Evolutionary conservation across 2,113 vertebrate species (phyloP).

Genomic region (Mobula birostris): DNA sequence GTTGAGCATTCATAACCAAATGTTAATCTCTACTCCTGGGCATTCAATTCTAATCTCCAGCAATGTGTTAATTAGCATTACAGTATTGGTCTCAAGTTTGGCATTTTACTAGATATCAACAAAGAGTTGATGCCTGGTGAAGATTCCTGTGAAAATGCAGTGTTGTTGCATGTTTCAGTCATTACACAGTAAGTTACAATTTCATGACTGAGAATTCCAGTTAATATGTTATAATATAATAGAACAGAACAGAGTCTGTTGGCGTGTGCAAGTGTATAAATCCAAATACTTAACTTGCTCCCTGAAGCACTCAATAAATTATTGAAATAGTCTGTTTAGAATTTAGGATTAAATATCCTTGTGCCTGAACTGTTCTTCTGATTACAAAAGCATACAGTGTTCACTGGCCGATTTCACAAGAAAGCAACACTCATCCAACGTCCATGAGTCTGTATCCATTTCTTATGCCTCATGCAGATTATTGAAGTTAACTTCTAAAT

Average conservation of each 20-base stretch:
- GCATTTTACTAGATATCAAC: not conserved
- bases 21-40: too few species aligned
- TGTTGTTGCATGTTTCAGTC: not conserved
- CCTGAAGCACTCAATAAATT: not conserved
- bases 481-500: not conserved
- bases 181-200: not conserved
- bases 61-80: not conserved
- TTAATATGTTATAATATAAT: not conserved
- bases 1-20: too few species aligned
- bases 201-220: not conserved
- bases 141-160: not conserved
- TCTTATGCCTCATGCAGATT: not conserved
- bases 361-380: not conserved
- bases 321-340: not conserved
- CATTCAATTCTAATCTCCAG: not conserved
- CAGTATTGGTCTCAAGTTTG: not conserved
- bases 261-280: not conserved
- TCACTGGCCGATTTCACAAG: not conserved
- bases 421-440: not conserved
- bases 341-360: not conserved
- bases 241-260: not conserved
- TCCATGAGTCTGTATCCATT: not conserved
- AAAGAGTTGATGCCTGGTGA: too few species aligned
- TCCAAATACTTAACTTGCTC: not conserved
- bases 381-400: not conserved